Evolutionary conservation across 2,797 vertebrate species (phyloP), one percentile per base, ranked within the genome.

Genomic region (Darevskia mixta): DNA sequence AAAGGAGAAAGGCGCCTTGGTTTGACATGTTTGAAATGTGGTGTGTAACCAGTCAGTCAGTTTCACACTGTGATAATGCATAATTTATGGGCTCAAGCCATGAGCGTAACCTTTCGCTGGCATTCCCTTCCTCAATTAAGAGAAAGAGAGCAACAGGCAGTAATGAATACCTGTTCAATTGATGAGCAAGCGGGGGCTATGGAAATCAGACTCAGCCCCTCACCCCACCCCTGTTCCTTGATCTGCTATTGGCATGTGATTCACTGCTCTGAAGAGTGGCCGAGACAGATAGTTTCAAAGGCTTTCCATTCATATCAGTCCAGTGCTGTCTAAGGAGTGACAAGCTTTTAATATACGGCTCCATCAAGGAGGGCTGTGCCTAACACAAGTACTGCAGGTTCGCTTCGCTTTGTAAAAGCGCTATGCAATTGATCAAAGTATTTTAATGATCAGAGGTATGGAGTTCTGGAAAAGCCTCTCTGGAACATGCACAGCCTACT

Each of bases 241-340:
- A 41, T 45, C n/a, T 91, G 2, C 73, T 41, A 43, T 15, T n/a
- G 79, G 35, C 64, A 67, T 55, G 9, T 83, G 41, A 25, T 64
- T 88, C 0, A 0, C 77, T 38, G 2, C 73, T 4, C 0, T 23
- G 83, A 2, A 2, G 78, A 0, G 23, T 2, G 0, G 77, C 2
- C 1, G 41, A n/a, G 69, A 41, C 35, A 35, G 85, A 83, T 18
- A 15, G 72, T 79, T 86, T 67, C 18, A 0, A 0, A 87, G 89
- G 83, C 17, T 0, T 3, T 3, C 17, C 1, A 7, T 72, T 64
- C 85, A 85, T 3, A 17, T 79, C 1, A 0, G 15, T 64, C 82
- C 3, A 0, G 11, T 29, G 75, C 9, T 83, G 79, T 80, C 84
- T 88, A 83, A 89, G 88, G 93, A 88, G 32, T 82, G 91, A 73